Percentiles rank a stretch among this genome's conserved stretches.
Conservation (phyloP, 2,113 vertebrate genomes). For the Tapirus terrestris region DNA sequence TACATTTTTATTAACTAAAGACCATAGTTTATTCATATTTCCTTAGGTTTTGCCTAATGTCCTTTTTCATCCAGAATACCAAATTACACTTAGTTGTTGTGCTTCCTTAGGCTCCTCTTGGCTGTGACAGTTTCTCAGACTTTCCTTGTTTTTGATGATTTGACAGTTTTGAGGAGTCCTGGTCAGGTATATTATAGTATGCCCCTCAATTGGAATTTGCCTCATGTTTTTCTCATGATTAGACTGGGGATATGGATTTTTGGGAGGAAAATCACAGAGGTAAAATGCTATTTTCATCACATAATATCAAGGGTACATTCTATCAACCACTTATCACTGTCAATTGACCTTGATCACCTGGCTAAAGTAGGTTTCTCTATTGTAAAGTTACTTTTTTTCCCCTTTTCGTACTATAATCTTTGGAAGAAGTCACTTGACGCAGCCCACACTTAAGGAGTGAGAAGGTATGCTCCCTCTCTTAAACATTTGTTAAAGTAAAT, state of each 20-base stretch:
- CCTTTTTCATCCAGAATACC: background rate
- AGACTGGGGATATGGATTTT: background rate
- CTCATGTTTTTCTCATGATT: constrained; percentile 18
- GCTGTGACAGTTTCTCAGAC: background rate
- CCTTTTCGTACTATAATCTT: background rate
- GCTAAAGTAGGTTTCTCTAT: background rate
- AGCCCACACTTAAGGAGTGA: background rate
- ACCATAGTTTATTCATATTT: background rate
- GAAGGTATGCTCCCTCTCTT: background rate
- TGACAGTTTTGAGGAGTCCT: background rate
- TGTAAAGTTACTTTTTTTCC: background rate
- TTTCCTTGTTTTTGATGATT: background rate
- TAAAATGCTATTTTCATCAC: background rate
- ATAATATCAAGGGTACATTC: background rate
- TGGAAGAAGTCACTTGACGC: background rate
- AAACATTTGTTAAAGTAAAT: background rate
- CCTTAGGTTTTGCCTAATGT: background rate
- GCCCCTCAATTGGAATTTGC: background rate
- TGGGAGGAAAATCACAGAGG: background rate
- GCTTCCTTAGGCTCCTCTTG: background rate
- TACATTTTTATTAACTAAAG: background rate
- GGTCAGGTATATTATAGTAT: background rate
- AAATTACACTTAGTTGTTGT: background rate
- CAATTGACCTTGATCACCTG: background rate
- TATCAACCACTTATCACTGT: background rate